These are phyloP conservation scores for Amaurobius ferox DNA, from an alignment of 2,888 invertebrate species.

Conservation along the genomic window DNA sequence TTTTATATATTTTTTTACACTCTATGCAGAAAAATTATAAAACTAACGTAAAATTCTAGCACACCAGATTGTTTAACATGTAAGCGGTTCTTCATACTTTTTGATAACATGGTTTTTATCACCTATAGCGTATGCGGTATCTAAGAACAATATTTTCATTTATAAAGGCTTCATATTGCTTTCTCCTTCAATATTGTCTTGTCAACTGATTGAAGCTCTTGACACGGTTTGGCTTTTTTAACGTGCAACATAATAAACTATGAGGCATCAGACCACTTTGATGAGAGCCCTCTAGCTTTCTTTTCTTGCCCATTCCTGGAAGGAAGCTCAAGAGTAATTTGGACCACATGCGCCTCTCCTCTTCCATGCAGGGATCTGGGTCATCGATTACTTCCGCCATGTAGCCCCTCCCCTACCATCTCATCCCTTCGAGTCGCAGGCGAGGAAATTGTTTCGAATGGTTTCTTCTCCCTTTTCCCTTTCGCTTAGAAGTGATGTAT, in stretches of 20 bases:
- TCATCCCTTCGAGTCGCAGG: neutral
- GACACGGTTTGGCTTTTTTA: neutral
- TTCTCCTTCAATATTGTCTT: no score
- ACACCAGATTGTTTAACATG: no score
- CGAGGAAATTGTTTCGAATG: conserved; percentile 1
- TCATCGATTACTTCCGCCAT: conserved; percentile 47
- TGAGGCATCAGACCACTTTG: neutral
- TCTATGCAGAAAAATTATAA: no score
- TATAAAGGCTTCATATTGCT: no score
- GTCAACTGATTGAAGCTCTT: no score
- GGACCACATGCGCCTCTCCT: neutral
- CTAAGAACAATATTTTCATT: no score
- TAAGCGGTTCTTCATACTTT: no score
- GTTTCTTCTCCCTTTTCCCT: neutral
- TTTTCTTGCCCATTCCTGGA: neutral
- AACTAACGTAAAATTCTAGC: no score
- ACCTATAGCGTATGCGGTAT: no score
- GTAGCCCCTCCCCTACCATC: neutral
- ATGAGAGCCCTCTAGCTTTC: neutral
- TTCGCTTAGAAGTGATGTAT: neutral
- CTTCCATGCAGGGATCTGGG: conserved; percentile 25
- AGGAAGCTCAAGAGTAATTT: conserved; percentile 27
- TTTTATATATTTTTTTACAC: no score
- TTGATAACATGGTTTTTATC: no score
- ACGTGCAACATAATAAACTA: neutral